Evolutionary conservation across 2,797 vertebrate species (phyloP).

Genomic region (Vespertilio murinus): DNA sequence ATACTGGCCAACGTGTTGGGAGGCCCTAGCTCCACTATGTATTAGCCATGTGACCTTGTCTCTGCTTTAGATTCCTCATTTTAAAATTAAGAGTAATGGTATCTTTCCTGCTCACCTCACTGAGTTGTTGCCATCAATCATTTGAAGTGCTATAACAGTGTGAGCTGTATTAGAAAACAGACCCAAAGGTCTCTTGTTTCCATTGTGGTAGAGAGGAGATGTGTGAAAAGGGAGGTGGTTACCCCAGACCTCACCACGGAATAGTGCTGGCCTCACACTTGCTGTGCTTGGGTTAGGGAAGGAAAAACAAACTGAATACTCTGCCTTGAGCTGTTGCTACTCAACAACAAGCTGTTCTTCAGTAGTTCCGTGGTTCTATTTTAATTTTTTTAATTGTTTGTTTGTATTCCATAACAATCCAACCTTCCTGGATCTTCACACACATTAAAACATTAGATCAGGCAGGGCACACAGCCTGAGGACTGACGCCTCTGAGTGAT

Average conservation of each 20-base stretch:
- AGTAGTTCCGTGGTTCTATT: constrained; percentile 11
- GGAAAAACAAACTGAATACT: neutral
- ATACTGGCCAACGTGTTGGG: neutral
- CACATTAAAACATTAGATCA: neutral
- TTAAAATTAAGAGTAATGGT: neutral
- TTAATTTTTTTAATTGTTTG: constrained; percentile 60
- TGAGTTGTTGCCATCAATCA: neutral
- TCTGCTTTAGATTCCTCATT: neutral
- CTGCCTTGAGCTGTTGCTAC: constrained; percentile 11
- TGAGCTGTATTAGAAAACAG: constrained; percentile 21
- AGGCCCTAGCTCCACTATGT: neutral
- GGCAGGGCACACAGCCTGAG: neutral
- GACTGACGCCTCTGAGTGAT: neutral
- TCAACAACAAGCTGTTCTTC: constrained; percentile 34
- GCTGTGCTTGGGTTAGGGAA: neutral
- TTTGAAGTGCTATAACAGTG: neutral
- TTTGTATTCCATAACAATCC: constrained; percentile 49
- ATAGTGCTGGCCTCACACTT: neutral
- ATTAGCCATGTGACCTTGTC: neutral
- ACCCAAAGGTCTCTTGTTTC: constrained; percentile 1
- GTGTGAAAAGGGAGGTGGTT: neutral
- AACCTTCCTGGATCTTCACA: neutral
- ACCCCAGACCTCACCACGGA: neutral
- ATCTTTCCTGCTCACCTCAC: neutral
- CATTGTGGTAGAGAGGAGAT: neutral